Conservation (phyloP, 2,888 invertebrate genomes). For the Ecliptopera silaceata region DNA sequence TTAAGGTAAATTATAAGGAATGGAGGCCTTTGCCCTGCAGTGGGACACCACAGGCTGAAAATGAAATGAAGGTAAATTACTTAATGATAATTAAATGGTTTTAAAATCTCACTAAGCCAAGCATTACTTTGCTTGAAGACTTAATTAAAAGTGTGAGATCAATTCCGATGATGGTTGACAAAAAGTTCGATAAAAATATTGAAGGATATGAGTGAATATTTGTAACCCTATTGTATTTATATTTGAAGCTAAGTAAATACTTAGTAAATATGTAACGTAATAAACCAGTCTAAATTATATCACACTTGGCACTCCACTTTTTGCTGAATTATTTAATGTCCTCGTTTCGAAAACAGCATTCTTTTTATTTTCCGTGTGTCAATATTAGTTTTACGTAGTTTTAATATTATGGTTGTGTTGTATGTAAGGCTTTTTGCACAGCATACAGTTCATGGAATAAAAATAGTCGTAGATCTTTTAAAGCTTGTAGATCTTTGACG, state of each 20-base stretch:
- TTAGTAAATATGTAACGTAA: constrained; percentile 9
- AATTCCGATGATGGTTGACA: background rate
- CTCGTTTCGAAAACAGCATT: constrained; percentile 17
- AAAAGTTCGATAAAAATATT: background rate
- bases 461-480: no score
- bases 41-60: no score
- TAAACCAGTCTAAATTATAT: constrained; percentile 19
- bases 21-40: no score
- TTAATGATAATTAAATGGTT: no score
- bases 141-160: background rate
- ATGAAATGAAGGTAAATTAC: no score
- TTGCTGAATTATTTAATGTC: constrained; percentile 19
- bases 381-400: background rate
- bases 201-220: background rate
- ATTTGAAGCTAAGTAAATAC: no score
- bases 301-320: constrained; percentile 21
- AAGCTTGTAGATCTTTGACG: no score
- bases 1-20: no score
- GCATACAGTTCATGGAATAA: no score
- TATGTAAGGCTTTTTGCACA: no score
- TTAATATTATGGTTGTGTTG: background rate
- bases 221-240: background rate
- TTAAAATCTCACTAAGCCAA: no score
- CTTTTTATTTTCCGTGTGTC: background rate
- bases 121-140: no score